A percentile compares a stretch with the other conserved stretches of the same genome.
phyloP scores from a whole-genome alignment of 2,797 vertebrate genomes.

The Urophycis tenuis region DNA sequence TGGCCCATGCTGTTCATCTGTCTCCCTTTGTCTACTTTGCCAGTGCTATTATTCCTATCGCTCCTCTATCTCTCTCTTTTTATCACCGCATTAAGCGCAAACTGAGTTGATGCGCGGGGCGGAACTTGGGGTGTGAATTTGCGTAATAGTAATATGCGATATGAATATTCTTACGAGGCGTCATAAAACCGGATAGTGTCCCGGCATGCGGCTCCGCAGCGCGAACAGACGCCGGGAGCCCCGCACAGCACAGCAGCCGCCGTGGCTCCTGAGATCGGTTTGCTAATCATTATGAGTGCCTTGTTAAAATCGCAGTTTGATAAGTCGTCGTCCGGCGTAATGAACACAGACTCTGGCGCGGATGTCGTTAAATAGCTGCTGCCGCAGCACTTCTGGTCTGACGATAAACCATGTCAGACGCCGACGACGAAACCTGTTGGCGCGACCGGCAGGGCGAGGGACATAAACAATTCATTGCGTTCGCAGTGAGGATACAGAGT shows the following conservation, averaged over 20 bases:
- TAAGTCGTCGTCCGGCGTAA: not conserved
- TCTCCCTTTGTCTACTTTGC: slow-evolving; percentile 7
- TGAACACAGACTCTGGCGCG: not conserved
- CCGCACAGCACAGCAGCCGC: not conserved
- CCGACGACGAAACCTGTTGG: not conserved
- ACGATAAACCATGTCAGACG: not conserved
- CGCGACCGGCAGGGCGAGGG: not conserved
- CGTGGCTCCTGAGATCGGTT: not conserved
- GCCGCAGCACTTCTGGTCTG: not conserved
- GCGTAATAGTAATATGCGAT: not conserved
- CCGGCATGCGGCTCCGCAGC: not conserved
- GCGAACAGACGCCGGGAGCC: not conserved
- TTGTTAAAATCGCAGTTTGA: not conserved
- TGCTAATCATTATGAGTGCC: not conserved
- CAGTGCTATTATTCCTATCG: not conserved
- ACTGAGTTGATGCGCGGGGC: not conserved
- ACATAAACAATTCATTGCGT: not conserved
- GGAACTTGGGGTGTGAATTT: not conserved
- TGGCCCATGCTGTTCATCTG: not conserved
- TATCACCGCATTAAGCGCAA: not conserved
- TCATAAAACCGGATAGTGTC: not conserved
- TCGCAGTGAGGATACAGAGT: not conserved
- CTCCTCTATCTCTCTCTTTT: slow-evolving; percentile 2
- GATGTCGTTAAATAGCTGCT: not conserved
- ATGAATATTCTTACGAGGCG: not conserved